A percentile compares a stretch with the other conserved stretches of the same genome.
Conservation (phyloP, 2,113 vertebrate genomes). For the Paramisgurnus dabryanus region DNA sequence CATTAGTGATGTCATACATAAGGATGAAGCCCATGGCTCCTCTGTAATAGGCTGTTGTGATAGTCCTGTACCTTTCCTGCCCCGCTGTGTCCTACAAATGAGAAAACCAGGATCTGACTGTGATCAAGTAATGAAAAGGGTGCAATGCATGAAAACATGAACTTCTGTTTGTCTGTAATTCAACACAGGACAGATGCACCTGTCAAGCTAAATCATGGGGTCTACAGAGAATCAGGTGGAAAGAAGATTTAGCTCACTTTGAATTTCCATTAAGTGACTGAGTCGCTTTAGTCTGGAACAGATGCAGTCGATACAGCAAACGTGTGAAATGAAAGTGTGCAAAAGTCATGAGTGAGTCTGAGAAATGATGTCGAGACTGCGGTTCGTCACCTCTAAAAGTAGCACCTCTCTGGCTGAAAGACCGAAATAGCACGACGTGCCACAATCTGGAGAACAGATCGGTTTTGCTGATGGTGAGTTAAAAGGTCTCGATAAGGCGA, state of each 20-base stretch:
- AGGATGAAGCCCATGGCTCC: conserved; percentile 91
- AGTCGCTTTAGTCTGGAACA: conserved; percentile 6
- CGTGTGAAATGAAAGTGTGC: conserved; percentile 5
- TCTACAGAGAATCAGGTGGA: neutral
- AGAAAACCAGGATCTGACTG: no score
- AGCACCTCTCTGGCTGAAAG: neutral
- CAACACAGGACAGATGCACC: no score
- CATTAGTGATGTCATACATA: conserved; percentile 91
- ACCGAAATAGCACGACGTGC: conserved; percentile 3
- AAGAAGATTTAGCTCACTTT: neutral
- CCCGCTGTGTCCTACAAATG: conserved; percentile 83
- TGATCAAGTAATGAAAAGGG: neutral
- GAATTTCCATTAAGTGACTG: neutral
- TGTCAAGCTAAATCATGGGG: no score
- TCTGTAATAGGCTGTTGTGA: conserved; percentile 88
- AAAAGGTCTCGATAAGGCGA: conserved; percentile 18
- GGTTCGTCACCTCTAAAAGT: conserved; percentile 22
- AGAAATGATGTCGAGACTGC: neutral
- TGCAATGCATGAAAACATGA: neutral
- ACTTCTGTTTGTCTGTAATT: no score
- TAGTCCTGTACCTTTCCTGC: conserved; percentile 87
- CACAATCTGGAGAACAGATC: conserved; percentile 4
- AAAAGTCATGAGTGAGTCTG: neutral
- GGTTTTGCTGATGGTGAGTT: conserved; percentile 7
- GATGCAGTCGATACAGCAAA: neutral